phyloP scores from a whole-genome alignment of 1,140 invertebrate species.

The Centruroides sculpturatus region DNA sequence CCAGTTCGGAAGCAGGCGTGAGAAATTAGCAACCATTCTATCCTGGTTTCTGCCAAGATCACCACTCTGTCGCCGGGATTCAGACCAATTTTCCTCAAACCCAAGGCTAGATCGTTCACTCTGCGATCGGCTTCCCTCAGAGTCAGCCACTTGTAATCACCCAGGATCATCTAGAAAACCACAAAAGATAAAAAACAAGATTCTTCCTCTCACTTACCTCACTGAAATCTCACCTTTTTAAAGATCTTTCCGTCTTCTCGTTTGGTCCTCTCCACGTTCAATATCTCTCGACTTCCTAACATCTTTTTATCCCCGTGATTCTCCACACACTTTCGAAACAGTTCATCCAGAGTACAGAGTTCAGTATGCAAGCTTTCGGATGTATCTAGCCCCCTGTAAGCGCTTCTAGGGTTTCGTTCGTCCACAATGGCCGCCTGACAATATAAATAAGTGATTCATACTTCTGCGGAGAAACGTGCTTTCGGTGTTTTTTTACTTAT shows the following conservation, averaged over 20 bases:
- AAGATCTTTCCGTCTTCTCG: conserved; percentile 89
- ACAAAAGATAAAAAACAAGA: too few species aligned
- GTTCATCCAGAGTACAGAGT: conserved; percentile 59
- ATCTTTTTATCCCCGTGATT: conserved; percentile 56
- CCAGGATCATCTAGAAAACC: conserved; percentile 59
- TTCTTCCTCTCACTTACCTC: too few species aligned
- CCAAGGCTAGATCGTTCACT: conserved; percentile 59
- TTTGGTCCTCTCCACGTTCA: conserved; percentile 82
- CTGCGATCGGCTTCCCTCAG: conserved; percentile 61
- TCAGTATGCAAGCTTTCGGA: not conserved
- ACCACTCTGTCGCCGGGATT: conserved; percentile 56
- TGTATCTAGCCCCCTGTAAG: not conserved
- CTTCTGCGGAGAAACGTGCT: not conserved
- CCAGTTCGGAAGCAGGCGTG: conserved; percentile 31
- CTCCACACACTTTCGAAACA: conserved; percentile 59
- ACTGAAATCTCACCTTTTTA: conserved; percentile 53
- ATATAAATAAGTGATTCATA: not conserved
- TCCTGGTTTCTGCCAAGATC: conserved; percentile 94
- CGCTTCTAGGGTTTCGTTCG: conserved; percentile 1
- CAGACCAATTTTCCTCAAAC: conserved; percentile 46
- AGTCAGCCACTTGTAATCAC: conserved; percentile 81
- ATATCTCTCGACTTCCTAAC: conserved; percentile 76
- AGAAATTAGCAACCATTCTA: conserved; percentile 93
- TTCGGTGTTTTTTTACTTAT: not conserved
- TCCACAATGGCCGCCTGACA: conserved; percentile 4